Percentiles rank a stretch among this genome's conserved stretches.
These are phyloP conservation scores for Lordiphosa collinella DNA, from an alignment of 1,140 invertebrate genomes.

Conservation along the genomic window DNA sequence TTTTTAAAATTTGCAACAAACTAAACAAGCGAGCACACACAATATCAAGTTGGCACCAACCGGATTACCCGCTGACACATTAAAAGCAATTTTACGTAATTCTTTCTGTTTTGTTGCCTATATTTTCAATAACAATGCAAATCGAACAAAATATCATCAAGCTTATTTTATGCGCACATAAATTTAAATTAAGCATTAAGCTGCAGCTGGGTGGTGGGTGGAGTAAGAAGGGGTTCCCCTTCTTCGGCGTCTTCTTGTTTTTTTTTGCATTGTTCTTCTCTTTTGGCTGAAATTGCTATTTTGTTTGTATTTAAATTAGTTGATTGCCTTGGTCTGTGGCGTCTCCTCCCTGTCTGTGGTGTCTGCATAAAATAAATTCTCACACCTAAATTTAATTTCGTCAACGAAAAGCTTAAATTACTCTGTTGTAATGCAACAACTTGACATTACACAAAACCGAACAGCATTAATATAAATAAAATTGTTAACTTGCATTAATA, in stretches of 20 bases:
- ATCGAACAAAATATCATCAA: constrained; percentile 49
- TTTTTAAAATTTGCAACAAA: constrained; percentile 55
- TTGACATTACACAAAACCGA: constrained; percentile 16
- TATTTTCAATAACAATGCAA: constrained; percentile 62
- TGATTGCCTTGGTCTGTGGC: constrained; percentile 58
- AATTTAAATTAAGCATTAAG: constrained; percentile 56
- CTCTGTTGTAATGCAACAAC: constrained; percentile 4
- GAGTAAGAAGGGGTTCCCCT: background rate
- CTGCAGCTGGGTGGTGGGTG: constrained; percentile 8
- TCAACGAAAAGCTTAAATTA: constrained; percentile 46
- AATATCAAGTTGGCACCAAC: constrained; percentile 45
- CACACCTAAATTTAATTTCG: constrained; percentile 66
- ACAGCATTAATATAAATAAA: constrained; percentile 49
- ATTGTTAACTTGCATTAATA: constrained; percentile 42
- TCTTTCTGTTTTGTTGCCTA: constrained; percentile 23
- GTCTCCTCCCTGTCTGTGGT: constrained; percentile 24
- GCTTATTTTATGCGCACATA: constrained; percentile 53
- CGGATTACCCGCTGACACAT: constrained; percentile 49
- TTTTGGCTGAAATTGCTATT: constrained; percentile 43
- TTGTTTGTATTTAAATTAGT: constrained; percentile 71
- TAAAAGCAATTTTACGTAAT: constrained; percentile 51
- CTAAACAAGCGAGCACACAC: no score
- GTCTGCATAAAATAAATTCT: constrained; percentile 39
- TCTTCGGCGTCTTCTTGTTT: constrained; percentile 32
- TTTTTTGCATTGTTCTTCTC: constrained; percentile 51